Evolutionary conservation across 2,113 vertebrate species (phyloP).

Genomic region (Melanocharis versteri): DNA sequence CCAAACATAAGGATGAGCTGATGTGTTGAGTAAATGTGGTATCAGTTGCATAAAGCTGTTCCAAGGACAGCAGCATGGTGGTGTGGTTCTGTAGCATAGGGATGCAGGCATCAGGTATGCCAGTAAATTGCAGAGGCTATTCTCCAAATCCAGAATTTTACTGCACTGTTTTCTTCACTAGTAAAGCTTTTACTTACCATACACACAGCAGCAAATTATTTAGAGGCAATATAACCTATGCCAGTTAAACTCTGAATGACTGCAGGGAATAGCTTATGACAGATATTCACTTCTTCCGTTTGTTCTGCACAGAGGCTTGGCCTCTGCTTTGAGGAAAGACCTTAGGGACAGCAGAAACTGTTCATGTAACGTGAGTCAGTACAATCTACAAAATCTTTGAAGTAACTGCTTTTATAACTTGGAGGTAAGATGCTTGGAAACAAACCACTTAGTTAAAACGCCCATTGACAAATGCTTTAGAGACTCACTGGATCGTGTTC

Average conservation of each 20-base stretch:
- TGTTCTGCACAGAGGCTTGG: not conserved
- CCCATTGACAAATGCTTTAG: not conserved
- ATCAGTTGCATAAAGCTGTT: not conserved
- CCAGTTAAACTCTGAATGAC: not conserved
- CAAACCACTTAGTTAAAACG: not conserved
- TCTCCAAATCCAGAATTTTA: not conserved
- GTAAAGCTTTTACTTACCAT: not conserved
- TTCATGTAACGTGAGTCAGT: not conserved
- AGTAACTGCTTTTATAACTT: not conserved
- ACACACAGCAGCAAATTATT: not conserved
- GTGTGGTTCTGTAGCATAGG: not conserved
- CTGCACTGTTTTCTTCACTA: not conserved
- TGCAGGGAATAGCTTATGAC: not conserved
- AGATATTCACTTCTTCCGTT: not conserved
- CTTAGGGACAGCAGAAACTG: not conserved
- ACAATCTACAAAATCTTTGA: not conserved
- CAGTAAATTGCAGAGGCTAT: not conserved
- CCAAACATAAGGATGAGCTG: not conserved
- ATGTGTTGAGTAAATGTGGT: not conserved
- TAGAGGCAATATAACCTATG: not conserved
- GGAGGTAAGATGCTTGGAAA: not conserved
- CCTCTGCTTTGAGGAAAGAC: not conserved
- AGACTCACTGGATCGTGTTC: constrained; percentile 16
- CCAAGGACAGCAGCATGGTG: not conserved
- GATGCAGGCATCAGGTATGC: not conserved